Percentiles rank a stretch among this genome's conserved stretches.
phyloP scores from a whole-genome alignment of 2,113 vertebrate species.

The Vireo altiloquus region DNA sequence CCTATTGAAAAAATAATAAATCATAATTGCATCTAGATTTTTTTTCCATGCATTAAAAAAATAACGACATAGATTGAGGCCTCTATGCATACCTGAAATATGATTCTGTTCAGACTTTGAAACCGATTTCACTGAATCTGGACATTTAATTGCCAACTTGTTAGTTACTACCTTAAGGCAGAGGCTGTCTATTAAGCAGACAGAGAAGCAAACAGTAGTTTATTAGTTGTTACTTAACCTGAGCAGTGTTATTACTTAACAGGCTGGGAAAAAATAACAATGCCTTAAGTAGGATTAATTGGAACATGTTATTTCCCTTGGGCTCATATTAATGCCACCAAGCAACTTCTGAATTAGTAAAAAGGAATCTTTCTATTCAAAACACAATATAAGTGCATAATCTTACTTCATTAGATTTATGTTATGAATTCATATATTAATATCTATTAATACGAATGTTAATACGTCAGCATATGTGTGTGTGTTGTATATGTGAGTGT shows the following conservation, averaged over 20 bases:
- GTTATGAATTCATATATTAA: background rate
- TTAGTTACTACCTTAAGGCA: background rate
- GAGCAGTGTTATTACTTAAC: slow-evolving; percentile 35
- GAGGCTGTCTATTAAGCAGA: slow-evolving; percentile 16
- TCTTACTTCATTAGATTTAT: background rate
- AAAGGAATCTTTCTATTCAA: background rate
- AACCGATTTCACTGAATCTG: background rate
- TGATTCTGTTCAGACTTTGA: background rate
- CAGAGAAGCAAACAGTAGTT: background rate
- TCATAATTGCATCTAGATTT: background rate
- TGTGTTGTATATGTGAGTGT: background rate
- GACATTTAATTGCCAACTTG: background rate
- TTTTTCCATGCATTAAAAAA: background rate
- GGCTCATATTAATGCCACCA: background rate
- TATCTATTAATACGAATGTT: background rate
- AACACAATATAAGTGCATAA: background rate
- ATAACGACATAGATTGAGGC: no score
- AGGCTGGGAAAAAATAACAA: background rate
- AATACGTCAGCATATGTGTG: background rate
- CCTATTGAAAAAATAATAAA: background rate
- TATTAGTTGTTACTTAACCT: slow-evolving; percentile 42
- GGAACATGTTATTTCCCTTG: slow-evolving; percentile 5
- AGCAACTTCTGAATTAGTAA: background rate
- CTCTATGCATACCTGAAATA: background rate
- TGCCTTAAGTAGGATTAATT: slow-evolving; percentile 32